Base-by-base conservation (phyloP, 2,797 vertebrate species). In the Protonibea diacanthus region DNA sequence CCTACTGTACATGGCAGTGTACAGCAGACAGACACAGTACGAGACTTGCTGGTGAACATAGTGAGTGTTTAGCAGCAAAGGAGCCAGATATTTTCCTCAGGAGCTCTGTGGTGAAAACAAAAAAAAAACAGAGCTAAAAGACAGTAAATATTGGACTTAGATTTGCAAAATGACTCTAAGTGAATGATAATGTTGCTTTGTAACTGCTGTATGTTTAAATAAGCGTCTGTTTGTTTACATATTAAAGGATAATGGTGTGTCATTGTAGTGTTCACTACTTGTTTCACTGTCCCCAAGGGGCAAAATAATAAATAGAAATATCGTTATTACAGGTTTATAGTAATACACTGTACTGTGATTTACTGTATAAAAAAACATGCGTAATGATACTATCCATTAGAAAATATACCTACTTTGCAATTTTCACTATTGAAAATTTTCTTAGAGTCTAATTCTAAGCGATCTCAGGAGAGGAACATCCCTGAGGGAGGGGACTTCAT, bases 401-500 rank as follows among this genome's bases (percentile, higher is more conserved):
- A 11, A 29, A 67, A 59, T 63, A 65, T 11, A 38, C 6, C 23
- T 40, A 33, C 4, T 13, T 38, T 63, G 44, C 18, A 44, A 61
- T 53, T 53, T 60, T 44, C 6, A 27, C 33, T 27, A 21, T 42
- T 17, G 29, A 2, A 25, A 57, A 42, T 51, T 29, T 38, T 74
- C 6, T 60, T 11, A 61, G 51, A 25, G 4, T 33, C 21, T 60
- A 53, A 40, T 29, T 42, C 15, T 15, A 17, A 40, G 20, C 14
- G 60, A 21, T 40, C 47, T 55, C 33, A 68, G 18, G 52, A 27
- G 47, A 71, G n/a, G n/a, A 25, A 17, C n/a, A 21, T 58, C 58
- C 38, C 64, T 40, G 45, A 72, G 67, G 69, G 49, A 80, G 42
- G 15, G 14, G 53, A 40, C 83, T 77, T 87, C 60, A 71, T 80